A percentile compares a stretch with the other conserved stretches of the same genome.
Evolutionary conservation across 2,113 vertebrate genomes (phyloP).

Genomic region (Clarias gariepinus): DNA sequence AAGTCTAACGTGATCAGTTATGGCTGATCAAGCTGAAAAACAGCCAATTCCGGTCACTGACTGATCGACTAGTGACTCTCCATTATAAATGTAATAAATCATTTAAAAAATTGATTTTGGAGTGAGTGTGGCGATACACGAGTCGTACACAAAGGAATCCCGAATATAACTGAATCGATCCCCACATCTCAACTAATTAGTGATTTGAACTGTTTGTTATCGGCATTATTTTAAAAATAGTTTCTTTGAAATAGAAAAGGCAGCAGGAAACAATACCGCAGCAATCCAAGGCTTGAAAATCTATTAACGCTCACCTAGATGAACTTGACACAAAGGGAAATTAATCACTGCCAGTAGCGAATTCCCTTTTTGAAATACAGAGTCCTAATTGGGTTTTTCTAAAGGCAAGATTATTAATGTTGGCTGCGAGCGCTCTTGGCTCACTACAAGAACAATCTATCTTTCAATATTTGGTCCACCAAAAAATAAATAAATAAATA

Average conservation of each 20-base stretch:
- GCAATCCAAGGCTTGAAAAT: neutral
- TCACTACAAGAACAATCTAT: neutral
- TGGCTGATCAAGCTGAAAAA: too few species aligned
- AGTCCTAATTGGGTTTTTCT: neutral
- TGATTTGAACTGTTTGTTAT: neutral
- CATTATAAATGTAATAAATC: too few species aligned
- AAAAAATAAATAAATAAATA: neutral
- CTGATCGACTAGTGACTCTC: too few species aligned
- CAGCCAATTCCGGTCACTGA: too few species aligned
- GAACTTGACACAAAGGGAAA: neutral
- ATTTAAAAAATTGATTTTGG: too few species aligned
- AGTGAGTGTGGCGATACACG: too few species aligned
- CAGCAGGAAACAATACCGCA: too few species aligned
- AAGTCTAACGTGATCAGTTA: too few species aligned
- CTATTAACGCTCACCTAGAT: neutral
- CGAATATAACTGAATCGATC: too few species aligned
- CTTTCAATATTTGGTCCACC: neutral
- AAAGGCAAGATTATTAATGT: slow-evolving; percentile 13
- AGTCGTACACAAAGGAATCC: too few species aligned
- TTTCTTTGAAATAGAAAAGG: too few species aligned
- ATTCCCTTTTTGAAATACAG: neutral
- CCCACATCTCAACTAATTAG: too few species aligned
- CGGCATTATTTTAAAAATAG: neutral
- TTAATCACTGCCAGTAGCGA: neutral
- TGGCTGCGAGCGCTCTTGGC: neutral